Base-by-base conservation (phyloP, 2,888 invertebrate genomes). In the Drosophila buzzatii region DNA sequence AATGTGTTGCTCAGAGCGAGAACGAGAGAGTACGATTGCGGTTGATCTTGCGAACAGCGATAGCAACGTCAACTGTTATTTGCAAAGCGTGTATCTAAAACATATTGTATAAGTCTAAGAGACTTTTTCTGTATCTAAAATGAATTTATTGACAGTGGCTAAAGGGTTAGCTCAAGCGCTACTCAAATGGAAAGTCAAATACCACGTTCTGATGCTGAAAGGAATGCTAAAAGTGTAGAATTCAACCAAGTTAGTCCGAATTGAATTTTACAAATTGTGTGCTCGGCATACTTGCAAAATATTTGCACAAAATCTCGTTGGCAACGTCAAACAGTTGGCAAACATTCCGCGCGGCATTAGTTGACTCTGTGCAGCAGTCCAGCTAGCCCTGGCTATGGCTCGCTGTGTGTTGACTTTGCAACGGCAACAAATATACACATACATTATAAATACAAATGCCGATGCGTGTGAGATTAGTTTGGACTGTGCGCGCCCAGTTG, bases 301-400 rank as follows among this genome's bases (percentile, higher is more conserved):
- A 62, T 79, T 76, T 70, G 59, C 12, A 42, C 49, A 61, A 63
- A 52, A 47, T 59, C 31, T 39, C 27, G 23, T 9, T 39, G 67
- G 31, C 41, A 27, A 44, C 23, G 44, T 42, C 42, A 73, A 68
- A 67, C 68, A 68, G 53, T 70, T 64, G 41, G 58, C 73, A 77
- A 85, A 85, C 63, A 80, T 58, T 75, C 61, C 42, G 45, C 52
- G 59, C 53, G 74, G 52, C 66, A 56, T 67, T 68, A 58, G 73
- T 62, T 58, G 23, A 55, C 71, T 75, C 69, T 20, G 12, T 12
- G 57, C 23, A 58, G 64, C 12, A 51, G 68, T 51, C 67, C 37
- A 77, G 55, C 70, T 82, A 52, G 62, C 42, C 45, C 42, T 23
- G 4, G 23, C 23, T 4, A 23, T n/a, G n/a, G 31, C 64, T 49